Percentiles rank a stretch among this genome's conserved stretches.
Evolutionary conservation across 92 coral and sea anemone species (phyloP).

Genomic region (Parazoanthus swiftii): DNA sequence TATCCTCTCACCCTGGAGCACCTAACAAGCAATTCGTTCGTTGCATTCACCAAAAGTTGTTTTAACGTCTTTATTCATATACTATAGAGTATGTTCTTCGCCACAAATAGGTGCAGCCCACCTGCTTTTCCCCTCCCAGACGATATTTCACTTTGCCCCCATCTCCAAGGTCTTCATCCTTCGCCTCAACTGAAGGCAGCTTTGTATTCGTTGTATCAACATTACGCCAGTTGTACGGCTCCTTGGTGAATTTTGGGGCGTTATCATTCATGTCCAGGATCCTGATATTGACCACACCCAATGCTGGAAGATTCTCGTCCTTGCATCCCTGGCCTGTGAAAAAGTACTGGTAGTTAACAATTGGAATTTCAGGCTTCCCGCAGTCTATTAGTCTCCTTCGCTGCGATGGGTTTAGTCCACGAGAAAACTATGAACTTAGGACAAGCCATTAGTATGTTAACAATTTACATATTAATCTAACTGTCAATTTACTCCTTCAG

Average conservation of each 20-base stretch:
- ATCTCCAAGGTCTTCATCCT: slow-evolving; percentile 74
- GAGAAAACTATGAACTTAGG: too few species aligned
- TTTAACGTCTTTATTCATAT: too few species aligned
- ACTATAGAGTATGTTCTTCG: too few species aligned
- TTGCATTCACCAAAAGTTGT: too few species aligned
- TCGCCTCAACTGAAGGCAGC: slow-evolving; percentile 69
- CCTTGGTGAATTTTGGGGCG: slow-evolving; percentile 66
- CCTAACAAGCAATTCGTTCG: too few species aligned
- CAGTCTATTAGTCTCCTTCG: too few species aligned
- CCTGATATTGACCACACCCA: slow-evolving; percentile 71
- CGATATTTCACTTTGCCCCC: slow-evolving; percentile 80
- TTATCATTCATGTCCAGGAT: slow-evolving; percentile 86
- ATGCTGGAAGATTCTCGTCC: slow-evolving; percentile 54
- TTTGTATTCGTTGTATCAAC: slow-evolving; percentile 49
- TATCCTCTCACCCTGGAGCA: too few species aligned
- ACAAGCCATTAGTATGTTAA: too few species aligned
- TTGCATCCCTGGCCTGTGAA: slow-evolving; percentile 62
- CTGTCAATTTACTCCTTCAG: too few species aligned
- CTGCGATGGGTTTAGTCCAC: not conserved
- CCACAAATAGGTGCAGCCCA: slow-evolving; percentile 3
- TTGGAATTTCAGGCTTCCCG: not conserved
- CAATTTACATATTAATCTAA: too few species aligned
- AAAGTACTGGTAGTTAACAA: not conserved
- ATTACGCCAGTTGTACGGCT: slow-evolving; percentile 66
- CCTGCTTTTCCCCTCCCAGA: slow-evolving; percentile 77